Evolutionary conservation across 2,113 vertebrate genomes (phyloP).

Genomic region (Sciurus niger): DNA sequence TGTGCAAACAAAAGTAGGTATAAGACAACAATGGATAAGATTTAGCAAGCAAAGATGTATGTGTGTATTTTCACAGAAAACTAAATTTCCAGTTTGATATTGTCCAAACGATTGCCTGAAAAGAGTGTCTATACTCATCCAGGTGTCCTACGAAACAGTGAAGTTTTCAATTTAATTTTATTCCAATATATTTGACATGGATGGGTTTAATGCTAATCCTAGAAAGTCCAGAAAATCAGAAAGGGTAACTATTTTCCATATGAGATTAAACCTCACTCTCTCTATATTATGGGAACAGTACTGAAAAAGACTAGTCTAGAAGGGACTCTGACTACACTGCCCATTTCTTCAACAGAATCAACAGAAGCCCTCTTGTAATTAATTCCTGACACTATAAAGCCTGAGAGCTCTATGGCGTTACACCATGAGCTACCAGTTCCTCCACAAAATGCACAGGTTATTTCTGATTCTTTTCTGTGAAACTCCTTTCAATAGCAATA

Average conservation of each 20-base stretch:
- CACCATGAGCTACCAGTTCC: background rate
- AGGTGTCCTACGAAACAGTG: background rate
- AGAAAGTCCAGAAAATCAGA: background rate
- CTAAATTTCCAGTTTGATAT: background rate
- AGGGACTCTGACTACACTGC: fast-evolving
- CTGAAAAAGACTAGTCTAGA: background rate
- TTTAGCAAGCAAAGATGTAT: background rate
- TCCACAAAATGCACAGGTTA: background rate
- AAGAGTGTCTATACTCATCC: background rate
- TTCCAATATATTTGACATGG: background rate
- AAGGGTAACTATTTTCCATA: background rate
- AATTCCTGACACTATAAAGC: background rate
- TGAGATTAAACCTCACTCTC: background rate
- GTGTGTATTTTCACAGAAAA: background rate
- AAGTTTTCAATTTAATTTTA: background rate
- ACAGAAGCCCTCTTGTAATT: background rate
- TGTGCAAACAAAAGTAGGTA: background rate
- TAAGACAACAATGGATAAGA: background rate
- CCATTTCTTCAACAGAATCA: background rate
- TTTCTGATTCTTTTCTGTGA: background rate
- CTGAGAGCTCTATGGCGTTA: background rate
- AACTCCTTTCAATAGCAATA: background rate
- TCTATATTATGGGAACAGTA: background rate
- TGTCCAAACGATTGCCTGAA: background rate
- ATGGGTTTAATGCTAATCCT: background rate